phyloP scores from a whole-genome alignment of 2,113 vertebrate species.

The Tyrannus savana region DNA sequence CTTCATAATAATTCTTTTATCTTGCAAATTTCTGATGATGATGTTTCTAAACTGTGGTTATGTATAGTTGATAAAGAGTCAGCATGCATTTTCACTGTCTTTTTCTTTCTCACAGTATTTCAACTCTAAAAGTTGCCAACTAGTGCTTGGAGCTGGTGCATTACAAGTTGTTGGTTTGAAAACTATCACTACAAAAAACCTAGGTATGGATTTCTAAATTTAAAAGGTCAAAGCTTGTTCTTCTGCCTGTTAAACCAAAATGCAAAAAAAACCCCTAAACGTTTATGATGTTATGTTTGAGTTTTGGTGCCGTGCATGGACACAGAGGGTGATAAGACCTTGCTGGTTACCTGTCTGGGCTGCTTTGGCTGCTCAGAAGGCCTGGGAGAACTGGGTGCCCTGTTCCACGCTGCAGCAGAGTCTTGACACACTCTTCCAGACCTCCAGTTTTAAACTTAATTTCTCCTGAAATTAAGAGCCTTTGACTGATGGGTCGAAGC shows the following conservation, averaged over 20 bases:
- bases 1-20: neutral
- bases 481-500: neutral
- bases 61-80: neutral
- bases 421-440: accelerated
- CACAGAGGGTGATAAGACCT: neutral
- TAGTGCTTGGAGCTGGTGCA: conserved; percentile 95
- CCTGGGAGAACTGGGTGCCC: neutral
- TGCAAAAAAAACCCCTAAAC: no score
- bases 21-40: neutral
- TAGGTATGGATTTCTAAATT: conserved; percentile 79
- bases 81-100: neutral
- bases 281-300: neutral
- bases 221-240: neutral
- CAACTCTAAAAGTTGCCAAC: conserved; percentile 97
- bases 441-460: neutral
- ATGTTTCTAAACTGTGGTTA: neutral
- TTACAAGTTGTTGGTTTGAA: conserved; percentile 97
- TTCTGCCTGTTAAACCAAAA: neutral
- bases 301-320: neutral
- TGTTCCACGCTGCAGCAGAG: neutral
- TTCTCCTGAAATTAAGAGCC: neutral
- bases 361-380: neutral
- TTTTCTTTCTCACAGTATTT: conserved; percentile 85
- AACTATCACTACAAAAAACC: conserved; percentile 98
- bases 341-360: neutral